Evolutionary conservation across 1,140 invertebrate genomes (phyloP).

Genomic region (Pristionchus pacificus): DNA sequence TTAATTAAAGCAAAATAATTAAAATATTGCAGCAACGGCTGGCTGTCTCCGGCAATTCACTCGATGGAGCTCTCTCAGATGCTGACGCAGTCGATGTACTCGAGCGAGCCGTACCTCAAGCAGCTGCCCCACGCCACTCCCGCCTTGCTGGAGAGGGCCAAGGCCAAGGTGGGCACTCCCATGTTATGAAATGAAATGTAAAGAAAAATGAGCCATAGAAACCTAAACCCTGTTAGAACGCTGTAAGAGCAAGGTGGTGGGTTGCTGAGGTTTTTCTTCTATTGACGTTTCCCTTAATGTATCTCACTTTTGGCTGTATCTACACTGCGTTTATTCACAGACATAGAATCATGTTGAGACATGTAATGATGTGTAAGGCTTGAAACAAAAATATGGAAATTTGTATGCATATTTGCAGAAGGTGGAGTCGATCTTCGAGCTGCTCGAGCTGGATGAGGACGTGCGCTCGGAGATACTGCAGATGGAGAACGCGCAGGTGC

Average conservation of each 20-base stretch:
- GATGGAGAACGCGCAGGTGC: constrained; percentile 71
- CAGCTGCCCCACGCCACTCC: constrained; percentile 89
- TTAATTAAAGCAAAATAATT: constrained; percentile 23
- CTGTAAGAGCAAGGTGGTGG: background rate
- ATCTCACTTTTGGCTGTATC: background rate
- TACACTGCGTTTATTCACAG: too few species aligned
- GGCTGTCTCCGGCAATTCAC: constrained; percentile 91
- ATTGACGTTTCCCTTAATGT: too few species aligned
- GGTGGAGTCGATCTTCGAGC: constrained; percentile 93
- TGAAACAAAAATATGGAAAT: too few species aligned
- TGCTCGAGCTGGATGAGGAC: constrained; percentile 95
- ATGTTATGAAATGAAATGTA: constrained; percentile 6
- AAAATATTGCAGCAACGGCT: constrained; percentile 93
- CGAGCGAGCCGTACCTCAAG: constrained; percentile 92
- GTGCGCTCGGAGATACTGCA: constrained; percentile 80
- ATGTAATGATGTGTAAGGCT: too few species aligned
- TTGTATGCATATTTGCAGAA: too few species aligned
- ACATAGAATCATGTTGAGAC: too few species aligned
- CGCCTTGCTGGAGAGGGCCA: constrained; percentile 84
- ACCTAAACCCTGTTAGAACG: background rate
- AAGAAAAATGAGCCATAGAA: background rate
- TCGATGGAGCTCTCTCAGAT: constrained; percentile 99
- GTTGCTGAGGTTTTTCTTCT: too few species aligned
- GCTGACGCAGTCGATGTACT: constrained; percentile 98
- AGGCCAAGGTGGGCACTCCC: constrained; percentile 70